Base-by-base conservation (phyloP, 1,140 invertebrate genomes). In the Neocloeon triangulifer region DNA sequence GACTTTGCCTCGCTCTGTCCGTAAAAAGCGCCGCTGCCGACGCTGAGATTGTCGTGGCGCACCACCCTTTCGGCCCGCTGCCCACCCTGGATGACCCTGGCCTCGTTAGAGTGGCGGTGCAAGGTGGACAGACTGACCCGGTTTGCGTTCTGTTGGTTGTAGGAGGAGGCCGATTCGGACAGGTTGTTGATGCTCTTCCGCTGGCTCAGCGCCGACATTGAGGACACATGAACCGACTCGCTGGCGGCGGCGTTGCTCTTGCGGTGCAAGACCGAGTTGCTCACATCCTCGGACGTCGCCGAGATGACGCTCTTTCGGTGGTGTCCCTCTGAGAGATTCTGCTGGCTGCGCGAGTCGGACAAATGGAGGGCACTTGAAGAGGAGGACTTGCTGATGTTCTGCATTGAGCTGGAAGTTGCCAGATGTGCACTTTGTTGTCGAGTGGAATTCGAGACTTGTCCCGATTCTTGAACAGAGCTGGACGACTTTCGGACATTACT, bases 131-230 rank as follows among this genome's bases (percentile, higher is more conserved):
- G 58, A 44, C 73, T 79, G 37, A 65, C 68, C 37, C 75, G 61
- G 39, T 80, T 73, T 17, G 50, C 61, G 38, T 61, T 69, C 28
- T 72, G 65, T 38, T 66, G 66, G 15, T 36, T 28, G 36, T 64
- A 70, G 38, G 70, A 62, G 2, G 69, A 68, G 38, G 65, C 66
- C 19, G 27, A 29, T 37, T 77, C 73, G 13, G 70, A 66, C 0
- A 80, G 51, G 46, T 78, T 79, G 1, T 66, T 64, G 15, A 80
- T 75, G 30, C 75, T 80, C 48, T 76, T 78, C 18, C 72, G 59
- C 44, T 78, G 73, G 41, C 73, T 69, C 9, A 73, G 66, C 12
- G 74, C 75, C 2, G 73, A 70, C 0, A 73, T 69, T n/a, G 73
- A 74, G 16, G 31, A 32, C 7, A 64, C 64, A 40, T 72, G 69